These are phyloP conservation scores for Mobula hypostoma DNA, from an alignment of 2,113 vertebrate species.

Conservation along the genomic window DNA sequence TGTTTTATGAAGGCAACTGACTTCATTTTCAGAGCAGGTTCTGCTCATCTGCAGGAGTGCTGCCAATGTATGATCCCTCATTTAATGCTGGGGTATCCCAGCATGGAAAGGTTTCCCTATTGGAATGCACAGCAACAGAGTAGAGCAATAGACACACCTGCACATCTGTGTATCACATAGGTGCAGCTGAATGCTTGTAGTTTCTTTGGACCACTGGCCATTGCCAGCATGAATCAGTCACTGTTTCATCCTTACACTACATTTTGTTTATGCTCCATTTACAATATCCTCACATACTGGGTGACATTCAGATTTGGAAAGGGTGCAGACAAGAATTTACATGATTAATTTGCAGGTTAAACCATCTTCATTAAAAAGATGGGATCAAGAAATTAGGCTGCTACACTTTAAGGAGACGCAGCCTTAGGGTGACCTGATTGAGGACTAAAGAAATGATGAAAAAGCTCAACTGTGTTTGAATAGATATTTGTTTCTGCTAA, in stretches of 20 bases:
- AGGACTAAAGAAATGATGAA: neutral
- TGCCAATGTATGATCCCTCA: too few species aligned
- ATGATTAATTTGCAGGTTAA: neutral
- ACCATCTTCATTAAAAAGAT: neutral
- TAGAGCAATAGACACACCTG: too few species aligned
- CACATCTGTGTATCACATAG: too few species aligned
- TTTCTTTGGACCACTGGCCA: too few species aligned
- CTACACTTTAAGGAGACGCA: neutral
- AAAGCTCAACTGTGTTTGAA: neutral
- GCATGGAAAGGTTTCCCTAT: too few species aligned
- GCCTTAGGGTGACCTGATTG: neutral
- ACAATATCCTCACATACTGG: neutral
- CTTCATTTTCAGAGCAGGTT: too few species aligned
- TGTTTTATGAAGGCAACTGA: too few species aligned
- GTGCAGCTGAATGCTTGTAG: too few species aligned
- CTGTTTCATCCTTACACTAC: neutral
- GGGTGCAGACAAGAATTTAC: neutral
- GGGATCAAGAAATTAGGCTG: neutral
- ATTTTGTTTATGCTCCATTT: neutral
- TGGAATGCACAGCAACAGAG: too few species aligned
- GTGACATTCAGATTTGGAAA: neutral
- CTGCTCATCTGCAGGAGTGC: too few species aligned
- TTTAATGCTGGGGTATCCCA: too few species aligned
- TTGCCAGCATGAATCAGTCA: neutral
- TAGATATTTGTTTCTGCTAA: neutral